Percentiles rank a stretch among this genome's conserved stretches.
These are phyloP conservation scores for Phaonia tiefii DNA, from an alignment of 2,888 invertebrate genomes.

Conservation along the genomic window DNA sequence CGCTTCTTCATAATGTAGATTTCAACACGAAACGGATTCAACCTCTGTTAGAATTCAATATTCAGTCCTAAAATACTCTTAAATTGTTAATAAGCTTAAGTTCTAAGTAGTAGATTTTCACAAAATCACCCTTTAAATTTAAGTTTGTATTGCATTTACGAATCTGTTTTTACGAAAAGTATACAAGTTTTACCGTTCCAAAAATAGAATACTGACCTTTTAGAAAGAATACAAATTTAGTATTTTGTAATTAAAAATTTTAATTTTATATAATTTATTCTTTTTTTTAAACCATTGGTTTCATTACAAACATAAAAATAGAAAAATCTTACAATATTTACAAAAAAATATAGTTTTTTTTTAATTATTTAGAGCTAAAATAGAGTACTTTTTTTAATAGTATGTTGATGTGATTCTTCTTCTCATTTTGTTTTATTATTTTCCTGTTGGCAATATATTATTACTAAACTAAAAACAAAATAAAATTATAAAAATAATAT, in stretches of 20 bases:
- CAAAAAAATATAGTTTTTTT: constrained; percentile 69
- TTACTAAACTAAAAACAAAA: constrained; percentile 43
- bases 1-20: too few species aligned
- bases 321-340: constrained; percentile 77
- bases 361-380: constrained; percentile 59
- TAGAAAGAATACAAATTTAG: not conserved
- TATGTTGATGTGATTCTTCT: constrained; percentile 57
- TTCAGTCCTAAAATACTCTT: too few species aligned
- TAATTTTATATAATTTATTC: constrained; percentile 71
- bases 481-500: constrained; percentile 37
- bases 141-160: too few species aligned
- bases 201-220: too few species aligned
- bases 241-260: constrained; percentile 71
- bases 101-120: too few species aligned
- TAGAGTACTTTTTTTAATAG: constrained; percentile 58
- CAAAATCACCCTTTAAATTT: too few species aligned
- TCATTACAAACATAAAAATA: constrained; percentile 78
- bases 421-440: constrained; percentile 41
- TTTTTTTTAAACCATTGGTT: constrained; percentile 75
- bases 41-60: too few species aligned
- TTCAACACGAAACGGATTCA: too few species aligned
- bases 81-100: too few species aligned
- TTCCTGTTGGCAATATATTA: constrained; percentile 51
- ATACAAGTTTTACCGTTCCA: too few species aligned
- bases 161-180: too few species aligned